Evolutionary conservation across 2,797 vertebrate genomes (phyloP).

Genomic region (Microctenopoma steveboyesi): DNA sequence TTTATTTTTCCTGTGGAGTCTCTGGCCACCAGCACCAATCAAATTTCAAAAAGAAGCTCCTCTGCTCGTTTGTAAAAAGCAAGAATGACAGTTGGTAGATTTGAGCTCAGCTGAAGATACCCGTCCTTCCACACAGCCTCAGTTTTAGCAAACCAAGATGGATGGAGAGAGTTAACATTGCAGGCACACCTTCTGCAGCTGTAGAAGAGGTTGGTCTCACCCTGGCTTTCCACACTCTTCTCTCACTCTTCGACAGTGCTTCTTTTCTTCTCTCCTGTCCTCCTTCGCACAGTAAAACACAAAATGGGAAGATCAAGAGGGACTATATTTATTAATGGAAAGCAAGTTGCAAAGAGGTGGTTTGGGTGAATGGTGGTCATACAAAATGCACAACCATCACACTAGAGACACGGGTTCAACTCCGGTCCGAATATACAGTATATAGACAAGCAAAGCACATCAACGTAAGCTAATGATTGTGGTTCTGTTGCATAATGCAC

Average conservation of each 20-base stretch:
- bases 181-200: constrained; percentile 79
- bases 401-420: too few relatives aligned
- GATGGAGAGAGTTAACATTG: constrained; percentile 75
- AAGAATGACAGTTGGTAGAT: constrained; percentile 29
- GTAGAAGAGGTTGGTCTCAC: constrained; percentile 65
- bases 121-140: constrained; percentile 30
- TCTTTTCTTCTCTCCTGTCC: constrained; percentile 52
- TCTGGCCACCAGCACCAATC: constrained; percentile 21
- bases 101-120: constrained; percentile 39
- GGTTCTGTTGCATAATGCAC: too few relatives aligned
- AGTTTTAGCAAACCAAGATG: constrained; percentile 57
- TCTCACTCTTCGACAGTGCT: constrained; percentile 59
- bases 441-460: too few relatives aligned
- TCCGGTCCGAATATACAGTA: too few relatives aligned
- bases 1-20: constrained; percentile 21
- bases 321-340: too few relatives aligned
- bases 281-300: background rate
- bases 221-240: constrained; percentile 55
- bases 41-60: constrained; percentile 38
- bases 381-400: too few relatives aligned
- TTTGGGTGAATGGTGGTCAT: too few relatives aligned
- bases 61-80: constrained; percentile 10
- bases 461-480: too few relatives aligned
- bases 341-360: too few relatives aligned
- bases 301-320: background rate